Conservation (phyloP, 2,888 invertebrate genomes). For the Homarus gammarus region DNA sequence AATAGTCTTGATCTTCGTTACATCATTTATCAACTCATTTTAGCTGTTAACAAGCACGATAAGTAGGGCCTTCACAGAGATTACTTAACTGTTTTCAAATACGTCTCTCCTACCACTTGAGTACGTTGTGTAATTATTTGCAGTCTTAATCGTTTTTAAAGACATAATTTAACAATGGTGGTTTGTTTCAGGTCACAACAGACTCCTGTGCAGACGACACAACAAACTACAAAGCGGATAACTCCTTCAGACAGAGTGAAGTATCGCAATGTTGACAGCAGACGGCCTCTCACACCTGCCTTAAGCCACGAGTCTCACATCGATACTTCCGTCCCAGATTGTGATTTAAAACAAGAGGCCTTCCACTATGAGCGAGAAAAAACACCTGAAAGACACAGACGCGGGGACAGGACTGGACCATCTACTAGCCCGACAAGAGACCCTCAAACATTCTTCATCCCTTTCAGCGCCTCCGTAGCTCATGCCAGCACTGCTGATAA, state of each 20-base stretch:
- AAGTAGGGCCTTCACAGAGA: too few relatives aligned
- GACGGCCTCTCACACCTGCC: too few relatives aligned
- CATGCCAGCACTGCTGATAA: neutral
- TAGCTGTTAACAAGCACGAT: too few relatives aligned
- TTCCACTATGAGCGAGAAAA: neutral
- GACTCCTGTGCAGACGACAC: neutral
- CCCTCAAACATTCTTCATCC: neutral
- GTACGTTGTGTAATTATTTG: neutral
- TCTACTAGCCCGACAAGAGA: neutral
- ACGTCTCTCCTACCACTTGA: too few relatives aligned
- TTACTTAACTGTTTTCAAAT: too few relatives aligned
- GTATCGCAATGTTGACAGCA: too few relatives aligned
- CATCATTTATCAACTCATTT: too few relatives aligned
- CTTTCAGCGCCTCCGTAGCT: neutral
- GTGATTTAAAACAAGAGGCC: neutral
- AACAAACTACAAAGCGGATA: neutral
- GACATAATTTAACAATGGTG: neutral
- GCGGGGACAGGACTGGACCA: neutral
- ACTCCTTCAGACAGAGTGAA: neutral
- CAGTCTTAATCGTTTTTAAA: neutral
- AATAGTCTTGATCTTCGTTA: too few relatives aligned
- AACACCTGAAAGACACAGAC: neutral
- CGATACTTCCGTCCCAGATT: neutral
- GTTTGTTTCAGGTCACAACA: neutral
- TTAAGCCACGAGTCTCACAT: neutral